These are phyloP conservation scores for Eupithecia pulchellata DNA, from an alignment of 2,888 invertebrate genomes.

Conservation along the genomic window DNA sequence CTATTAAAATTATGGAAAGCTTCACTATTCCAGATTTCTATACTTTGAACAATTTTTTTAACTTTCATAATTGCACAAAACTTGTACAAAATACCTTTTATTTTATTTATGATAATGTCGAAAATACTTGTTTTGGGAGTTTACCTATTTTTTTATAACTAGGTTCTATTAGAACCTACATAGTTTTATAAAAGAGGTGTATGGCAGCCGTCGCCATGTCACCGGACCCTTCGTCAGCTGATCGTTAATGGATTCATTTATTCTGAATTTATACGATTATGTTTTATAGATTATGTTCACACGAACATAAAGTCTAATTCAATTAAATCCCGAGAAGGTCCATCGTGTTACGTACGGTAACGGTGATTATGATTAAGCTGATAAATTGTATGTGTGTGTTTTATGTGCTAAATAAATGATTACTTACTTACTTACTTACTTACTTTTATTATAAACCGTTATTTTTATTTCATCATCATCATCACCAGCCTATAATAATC, in stretches of 20 bases:
- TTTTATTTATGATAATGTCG: neutral
- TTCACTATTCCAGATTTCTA: neutral
- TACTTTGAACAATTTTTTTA: neutral
- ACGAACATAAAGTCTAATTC: neutral
- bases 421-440: too few species aligned
- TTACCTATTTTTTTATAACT: neutral
- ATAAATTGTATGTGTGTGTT: too few species aligned
- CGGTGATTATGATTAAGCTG: too few species aligned
- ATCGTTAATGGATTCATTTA: slow-evolving; percentile 45
- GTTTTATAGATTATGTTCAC: neutral
- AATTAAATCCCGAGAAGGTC: neutral
- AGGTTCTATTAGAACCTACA: slow-evolving; percentile 19
- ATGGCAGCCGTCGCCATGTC: slow-evolving; percentile 6
- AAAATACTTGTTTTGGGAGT: neutral
- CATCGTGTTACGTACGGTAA: neutral
- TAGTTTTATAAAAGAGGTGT: slow-evolving; percentile 33
- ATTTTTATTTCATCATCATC: too few species aligned
- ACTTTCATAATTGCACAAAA: neutral
- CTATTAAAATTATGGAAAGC: neutral
- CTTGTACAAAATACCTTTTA: neutral
- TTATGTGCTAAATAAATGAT: too few species aligned
- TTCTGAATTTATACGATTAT: neutral
- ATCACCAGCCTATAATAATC: too few species aligned
- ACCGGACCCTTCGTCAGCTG: slow-evolving; percentile 28
- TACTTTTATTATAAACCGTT: too few species aligned